A percentile compares a stretch with the other conserved stretches of the same genome.
Evolutionary conservation across 2,113 vertebrate genomes (phyloP).

Genomic region (Smithornis capensis): DNA sequence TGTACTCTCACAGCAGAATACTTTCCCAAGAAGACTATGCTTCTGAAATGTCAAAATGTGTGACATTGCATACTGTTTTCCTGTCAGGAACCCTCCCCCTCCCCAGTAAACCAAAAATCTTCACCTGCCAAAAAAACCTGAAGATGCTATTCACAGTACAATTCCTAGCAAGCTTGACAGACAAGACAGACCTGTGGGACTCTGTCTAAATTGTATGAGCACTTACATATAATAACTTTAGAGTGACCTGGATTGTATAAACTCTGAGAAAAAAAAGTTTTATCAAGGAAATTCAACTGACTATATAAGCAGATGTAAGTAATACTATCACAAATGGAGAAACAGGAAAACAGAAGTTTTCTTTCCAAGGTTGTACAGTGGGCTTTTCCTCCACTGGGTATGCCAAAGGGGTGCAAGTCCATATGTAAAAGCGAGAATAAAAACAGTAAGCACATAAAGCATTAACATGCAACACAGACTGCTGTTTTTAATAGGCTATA

Average conservation of each 20-base stretch:
- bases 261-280: neutral
- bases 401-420: neutral
- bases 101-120: fast-evolving
- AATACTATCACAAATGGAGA: neutral
- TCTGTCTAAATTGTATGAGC: neutral
- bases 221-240: neutral
- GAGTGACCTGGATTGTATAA: neutral
- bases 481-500: neutral
- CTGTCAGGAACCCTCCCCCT: fast-evolving
- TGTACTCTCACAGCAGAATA: neutral
- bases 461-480: neutral
- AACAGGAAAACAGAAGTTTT: neutral
- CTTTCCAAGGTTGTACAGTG: neutral
- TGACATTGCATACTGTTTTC: neutral
- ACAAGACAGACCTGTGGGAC: neutral
- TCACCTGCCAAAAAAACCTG: fast-evolving
- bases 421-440: neutral
- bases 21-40: neutral
- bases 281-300: neutral
- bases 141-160: neutral
- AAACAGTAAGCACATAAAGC: neutral
- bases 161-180: neutral
- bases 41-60: neutral
- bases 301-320: neutral
- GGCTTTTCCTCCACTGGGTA: neutral